Evolutionary conservation across 2,888 invertebrate genomes (phyloP), one percentile per base, ranked within the genome.

Genomic region (Agonopterix alstromeriana): DNA sequence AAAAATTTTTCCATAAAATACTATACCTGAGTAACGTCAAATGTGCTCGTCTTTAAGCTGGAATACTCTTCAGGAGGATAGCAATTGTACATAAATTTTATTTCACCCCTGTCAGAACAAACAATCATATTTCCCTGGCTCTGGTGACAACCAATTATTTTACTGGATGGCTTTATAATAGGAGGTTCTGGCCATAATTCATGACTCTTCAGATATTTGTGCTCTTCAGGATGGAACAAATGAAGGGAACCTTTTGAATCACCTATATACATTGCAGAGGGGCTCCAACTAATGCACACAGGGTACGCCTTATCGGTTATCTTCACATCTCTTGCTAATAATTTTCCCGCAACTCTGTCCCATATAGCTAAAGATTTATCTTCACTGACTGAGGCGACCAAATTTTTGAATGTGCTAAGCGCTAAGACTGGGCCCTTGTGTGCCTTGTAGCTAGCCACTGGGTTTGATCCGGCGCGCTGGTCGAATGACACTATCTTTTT

Each of bases 361-460:
- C 87, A 92, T 38, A 91, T 68, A 35, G 90, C 86, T 53, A 92
- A 73, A 3, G 90, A 90, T 67, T 80, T 90, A 54, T 92, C 91
- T 58, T 91, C 91, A 56, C 91, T 91, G 1, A 90, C 82, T 12
- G 91, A 91, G 38, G 91, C 84, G 51, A 92, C 73, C 63, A 88
- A 82, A 54, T 89, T 76, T n/a, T 79, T 73, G 52, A 66, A 68
- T 49, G 73, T 64, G 46, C 76, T 70, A 10, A 85, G 65, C 42
- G 75, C 82, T 54, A 92, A 70, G 1, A 91, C 88, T 12, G 91
- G 88, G 4, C 90, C 85, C 58, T 71, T 82, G 60, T 92, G 92
- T 3, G 90, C 75, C 58, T 82, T 81, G 60, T 90, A 91, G 2
- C 65, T 67, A 36, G 66, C 70, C 10, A 89, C 75, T 1, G 85